Percentiles rank a stretch among this genome's conserved stretches.
These are phyloP conservation scores for Rhinopithecus roxellana DNA, from an alignment of 2,113 vertebrate genomes.

Conservation along the genomic window DNA sequence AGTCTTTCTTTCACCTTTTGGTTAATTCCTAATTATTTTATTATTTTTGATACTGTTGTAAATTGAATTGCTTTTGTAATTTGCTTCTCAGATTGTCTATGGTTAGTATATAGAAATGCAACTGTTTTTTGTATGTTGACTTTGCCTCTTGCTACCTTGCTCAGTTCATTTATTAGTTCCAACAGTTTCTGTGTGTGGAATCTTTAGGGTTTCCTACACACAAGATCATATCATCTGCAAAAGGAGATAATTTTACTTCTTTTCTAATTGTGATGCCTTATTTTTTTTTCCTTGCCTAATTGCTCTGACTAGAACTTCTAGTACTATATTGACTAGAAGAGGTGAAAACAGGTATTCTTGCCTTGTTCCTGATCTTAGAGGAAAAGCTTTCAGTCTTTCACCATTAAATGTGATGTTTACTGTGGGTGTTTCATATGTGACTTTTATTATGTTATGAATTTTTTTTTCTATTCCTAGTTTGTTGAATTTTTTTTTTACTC, in stretches of 20 bases:
- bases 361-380: not conserved
- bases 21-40: not conserved
- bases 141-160: not conserved
- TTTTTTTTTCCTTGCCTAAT: not conserved
- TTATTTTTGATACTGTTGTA: not conserved
- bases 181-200: not conserved
- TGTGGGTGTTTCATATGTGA: not conserved
- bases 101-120: not conserved
- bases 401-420: not conserved
- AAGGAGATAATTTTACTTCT: not conserved
- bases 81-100: not conserved
- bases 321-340: not conserved
- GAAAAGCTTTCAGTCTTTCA: not conserved
- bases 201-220: not conserved
- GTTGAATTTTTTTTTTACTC: not conserved
- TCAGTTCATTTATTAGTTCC: not conserved
- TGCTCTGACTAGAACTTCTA: not conserved
- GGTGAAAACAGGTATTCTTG: not conserved
- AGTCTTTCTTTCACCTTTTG: not conserved
- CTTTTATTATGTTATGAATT: not conserved
- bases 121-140: not conserved
- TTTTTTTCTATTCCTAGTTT: not conserved
- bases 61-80: not conserved
- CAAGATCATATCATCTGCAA: not conserved
- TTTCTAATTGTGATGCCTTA: not conserved